phyloP scores from a whole-genome alignment of 1,140 invertebrate genomes.

The Cyclargus thomasi region DNA sequence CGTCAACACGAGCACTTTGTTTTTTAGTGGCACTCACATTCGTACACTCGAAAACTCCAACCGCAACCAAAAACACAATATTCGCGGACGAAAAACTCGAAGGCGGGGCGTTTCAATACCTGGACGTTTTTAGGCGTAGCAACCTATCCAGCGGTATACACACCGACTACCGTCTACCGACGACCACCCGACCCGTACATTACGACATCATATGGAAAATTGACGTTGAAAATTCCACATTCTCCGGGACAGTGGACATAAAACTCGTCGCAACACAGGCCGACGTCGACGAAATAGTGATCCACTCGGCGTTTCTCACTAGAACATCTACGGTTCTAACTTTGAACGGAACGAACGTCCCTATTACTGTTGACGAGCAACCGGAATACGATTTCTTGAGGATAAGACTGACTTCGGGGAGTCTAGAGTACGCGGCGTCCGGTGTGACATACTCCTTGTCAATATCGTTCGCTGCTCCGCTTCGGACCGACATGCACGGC shows the following conservation, averaged over 20 bases:
- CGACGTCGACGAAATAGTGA: conserved; percentile 69
- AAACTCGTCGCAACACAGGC: conserved; percentile 41
- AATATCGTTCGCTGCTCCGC: conserved; percentile 67
- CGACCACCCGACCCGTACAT: conserved; percentile 75
- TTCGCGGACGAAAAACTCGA: conserved; percentile 49
- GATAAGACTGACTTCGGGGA: conserved; percentile 35
- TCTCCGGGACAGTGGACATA: conserved; percentile 77
- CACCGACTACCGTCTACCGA: conserved; percentile 76
- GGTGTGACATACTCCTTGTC: conserved; percentile 56
- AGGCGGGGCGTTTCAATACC: conserved; percentile 48
- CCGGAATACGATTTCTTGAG: conserved; percentile 40
- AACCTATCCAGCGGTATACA: conserved; percentile 14
- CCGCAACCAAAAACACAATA: conserved; percentile 42
- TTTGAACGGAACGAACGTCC: conserved; percentile 32
- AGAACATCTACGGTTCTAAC: conserved; percentile 48
- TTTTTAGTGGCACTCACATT: conserved; percentile 31
- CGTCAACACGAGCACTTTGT: conserved; percentile 33
- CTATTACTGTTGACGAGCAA: conserved; percentile 21
- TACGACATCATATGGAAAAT: conserved; percentile 70
- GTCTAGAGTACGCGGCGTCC: conserved; percentile 35
- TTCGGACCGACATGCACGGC: conserved; percentile 80
- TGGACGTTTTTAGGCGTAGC: conserved; percentile 23
- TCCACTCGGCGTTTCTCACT: conserved; percentile 78
- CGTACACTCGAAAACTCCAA: conserved; percentile 31
- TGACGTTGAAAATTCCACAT: conserved; percentile 51